Evolutionary conservation across 2,797 vertebrate genomes (phyloP), one percentile per base, ranked within the genome.

Genomic region (Linurgus olivaceus): DNA sequence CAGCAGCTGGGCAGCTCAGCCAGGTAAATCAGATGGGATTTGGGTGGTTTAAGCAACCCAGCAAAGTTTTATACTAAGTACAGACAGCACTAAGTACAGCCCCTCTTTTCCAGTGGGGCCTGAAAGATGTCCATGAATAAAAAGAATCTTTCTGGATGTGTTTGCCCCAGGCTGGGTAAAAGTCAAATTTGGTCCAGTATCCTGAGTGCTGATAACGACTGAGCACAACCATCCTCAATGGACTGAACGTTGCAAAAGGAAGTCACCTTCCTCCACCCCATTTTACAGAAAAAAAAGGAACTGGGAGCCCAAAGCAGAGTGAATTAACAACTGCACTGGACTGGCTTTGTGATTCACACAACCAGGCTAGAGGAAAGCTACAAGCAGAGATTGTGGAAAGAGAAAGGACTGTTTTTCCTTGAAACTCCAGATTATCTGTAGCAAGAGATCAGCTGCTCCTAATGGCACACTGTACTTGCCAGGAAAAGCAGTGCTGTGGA

Each of bases 261-360:
- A 97, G 96, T 97, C 93, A 94, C 96, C 91, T 97, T 94, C 95
- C 94, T 90, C 77, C 96, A 80, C 94, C 92, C 90, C 86, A 81
- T 82, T 72, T 95, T 68, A 93, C 73, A 86, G 88, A 87, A 58
- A 96, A 76, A 68, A 97, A 97, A 82, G 98, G 97, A 98, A 98
- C 97, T 87, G 78, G 90, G 96, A 94, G 86, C 96, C 97, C 95
- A 74, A 86, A 75, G 51, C 70, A 38, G 66, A 97, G 97, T 97
- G 97, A 98, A 98, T 98, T 96, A 97, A 97, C 96, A 97, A 97
- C 97, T 94, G 66, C 94, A 89, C 88, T 42, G 74, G 63, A 42
- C 45, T 58, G 13, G 23, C 93, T 97, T 96, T 92, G 88, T 97
- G 97, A 98, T 97, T 97, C 97, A 95, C 93, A 79, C 25, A 70